Evolutionary conservation across 2,113 vertebrate species (phyloP).

Genomic region (Clinocottus analis): DNA sequence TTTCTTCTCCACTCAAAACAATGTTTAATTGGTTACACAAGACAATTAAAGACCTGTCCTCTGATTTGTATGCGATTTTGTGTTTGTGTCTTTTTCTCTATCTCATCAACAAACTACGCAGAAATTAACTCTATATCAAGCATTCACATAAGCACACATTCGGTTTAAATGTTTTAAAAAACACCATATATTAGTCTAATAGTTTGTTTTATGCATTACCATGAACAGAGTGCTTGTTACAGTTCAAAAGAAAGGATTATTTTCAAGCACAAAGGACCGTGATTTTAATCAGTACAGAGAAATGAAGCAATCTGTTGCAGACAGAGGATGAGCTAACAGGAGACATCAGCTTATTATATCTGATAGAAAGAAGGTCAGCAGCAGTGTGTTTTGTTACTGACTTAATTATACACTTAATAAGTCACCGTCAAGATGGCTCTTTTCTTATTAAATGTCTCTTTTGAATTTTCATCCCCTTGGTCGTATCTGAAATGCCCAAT

Average conservation of each 20-base stretch:
- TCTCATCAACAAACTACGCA: background rate
- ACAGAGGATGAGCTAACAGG: background rate
- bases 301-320: background rate
- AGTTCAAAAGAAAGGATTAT: background rate
- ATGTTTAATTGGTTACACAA: slow-evolving; percentile 66
- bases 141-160: background rate
- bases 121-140: background rate
- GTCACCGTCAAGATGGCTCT: background rate
- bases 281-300: background rate
- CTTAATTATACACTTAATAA: background rate
- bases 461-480: background rate
- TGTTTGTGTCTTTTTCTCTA: slow-evolving; percentile 36
- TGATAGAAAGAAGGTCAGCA: slow-evolving; percentile 1
- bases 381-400: background rate
- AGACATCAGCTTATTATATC: background rate
- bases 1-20: slow-evolving; percentile 62
- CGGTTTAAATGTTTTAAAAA: background rate
- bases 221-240: background rate
- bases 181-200: background rate
- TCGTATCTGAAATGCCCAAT: background rate
- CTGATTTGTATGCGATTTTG: slow-evolving; percentile 52
- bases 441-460: background rate
- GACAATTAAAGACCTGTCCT: slow-evolving; percentile 70
- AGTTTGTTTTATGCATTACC: background rate
- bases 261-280: background rate